These are phyloP conservation scores for Magallana nippona DNA, from an alignment of 2,888 invertebrate genomes.

Conservation along the genomic window DNA sequence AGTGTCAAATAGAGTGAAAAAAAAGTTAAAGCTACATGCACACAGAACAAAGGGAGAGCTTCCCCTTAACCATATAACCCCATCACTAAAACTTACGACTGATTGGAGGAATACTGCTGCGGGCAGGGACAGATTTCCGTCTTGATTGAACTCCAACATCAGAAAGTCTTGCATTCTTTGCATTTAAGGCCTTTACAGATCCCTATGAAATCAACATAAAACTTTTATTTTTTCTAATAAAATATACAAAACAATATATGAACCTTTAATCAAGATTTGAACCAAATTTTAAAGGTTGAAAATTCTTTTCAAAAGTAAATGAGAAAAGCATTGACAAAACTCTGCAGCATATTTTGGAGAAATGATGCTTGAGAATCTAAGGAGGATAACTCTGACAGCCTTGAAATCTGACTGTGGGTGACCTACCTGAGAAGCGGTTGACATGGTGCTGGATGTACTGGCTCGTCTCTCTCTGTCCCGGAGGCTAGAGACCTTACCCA, in stretches of 20 bases:
- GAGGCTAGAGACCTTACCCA: conserved; percentile 37
- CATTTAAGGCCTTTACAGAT: conserved; percentile 56
- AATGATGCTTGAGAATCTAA: not conserved
- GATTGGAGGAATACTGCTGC: conserved; percentile 57
- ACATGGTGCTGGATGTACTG: conserved; percentile 56
- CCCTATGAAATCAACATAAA: conserved; percentile 48
- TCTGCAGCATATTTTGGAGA: too few relatives aligned
- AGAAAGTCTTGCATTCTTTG: conserved; percentile 51
- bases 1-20: too few relatives aligned
- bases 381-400: not conserved
- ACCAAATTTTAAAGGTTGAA: too few relatives aligned
- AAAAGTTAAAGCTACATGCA: too few relatives aligned
- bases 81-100: conserved; percentile 55
- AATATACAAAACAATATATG: not conserved
- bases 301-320: too few relatives aligned
- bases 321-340: too few relatives aligned
- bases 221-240: not conserved
- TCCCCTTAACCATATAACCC: not conserved
- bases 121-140: conserved; percentile 55
- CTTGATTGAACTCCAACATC: conserved; percentile 40
- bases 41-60: not conserved
- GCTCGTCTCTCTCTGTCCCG: conserved; percentile 54
- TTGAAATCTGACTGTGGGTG: not conserved
- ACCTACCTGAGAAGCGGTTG: conserved; percentile 59
- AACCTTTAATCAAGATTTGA: too few relatives aligned